Evolutionary conservation across 2,888 invertebrate species (phyloP).

Genomic region (Emmelina monodactyla): DNA sequence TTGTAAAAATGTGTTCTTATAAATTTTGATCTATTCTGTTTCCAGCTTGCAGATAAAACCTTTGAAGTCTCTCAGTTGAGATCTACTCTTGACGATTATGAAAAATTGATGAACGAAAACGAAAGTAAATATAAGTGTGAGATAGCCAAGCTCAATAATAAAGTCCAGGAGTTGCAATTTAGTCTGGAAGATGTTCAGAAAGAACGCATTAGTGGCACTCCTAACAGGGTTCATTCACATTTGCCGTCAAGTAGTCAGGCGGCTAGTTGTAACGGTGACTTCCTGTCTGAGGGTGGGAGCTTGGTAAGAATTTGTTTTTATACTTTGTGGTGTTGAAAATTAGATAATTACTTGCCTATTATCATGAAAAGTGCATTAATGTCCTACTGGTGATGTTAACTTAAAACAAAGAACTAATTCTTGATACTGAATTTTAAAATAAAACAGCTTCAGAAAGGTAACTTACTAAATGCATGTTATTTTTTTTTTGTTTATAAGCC

Average conservation of each 20-base stretch:
- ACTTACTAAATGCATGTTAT: slow-evolving; percentile 3
- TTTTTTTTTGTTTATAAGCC: slow-evolving; percentile 2
- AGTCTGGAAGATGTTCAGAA: slow-evolving; percentile 45
- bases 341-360: no score
- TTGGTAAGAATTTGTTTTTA: slow-evolving; percentile 62
- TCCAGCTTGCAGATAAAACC: slow-evolving; percentile 79
- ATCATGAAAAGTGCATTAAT: no score
- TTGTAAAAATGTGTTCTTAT: no score
- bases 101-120: slow-evolving; percentile 69
- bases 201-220: slow-evolving; percentile 44
- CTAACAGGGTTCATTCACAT: slow-evolving; percentile 29
- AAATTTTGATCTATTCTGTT: slow-evolving; percentile 12
- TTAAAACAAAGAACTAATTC: no score
- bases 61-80: slow-evolving; percentile 73
- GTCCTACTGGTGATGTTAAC: no score
- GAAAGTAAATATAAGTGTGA: slow-evolving; percentile 68
- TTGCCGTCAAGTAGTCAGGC: slow-evolving; percentile 47
- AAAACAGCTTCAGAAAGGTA: no score
- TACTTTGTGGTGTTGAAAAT: no score
- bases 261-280: slow-evolving; percentile 57
- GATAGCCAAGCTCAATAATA: slow-evolving; percentile 65
- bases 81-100: slow-evolving; percentile 72
- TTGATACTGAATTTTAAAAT: no score
- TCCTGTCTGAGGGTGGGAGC: slow-evolving; percentile 66
- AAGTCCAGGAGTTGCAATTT: slow-evolving; percentile 58